phyloP scores from a whole-genome alignment of 2,888 invertebrate species.

The Aelia acuminata region DNA sequence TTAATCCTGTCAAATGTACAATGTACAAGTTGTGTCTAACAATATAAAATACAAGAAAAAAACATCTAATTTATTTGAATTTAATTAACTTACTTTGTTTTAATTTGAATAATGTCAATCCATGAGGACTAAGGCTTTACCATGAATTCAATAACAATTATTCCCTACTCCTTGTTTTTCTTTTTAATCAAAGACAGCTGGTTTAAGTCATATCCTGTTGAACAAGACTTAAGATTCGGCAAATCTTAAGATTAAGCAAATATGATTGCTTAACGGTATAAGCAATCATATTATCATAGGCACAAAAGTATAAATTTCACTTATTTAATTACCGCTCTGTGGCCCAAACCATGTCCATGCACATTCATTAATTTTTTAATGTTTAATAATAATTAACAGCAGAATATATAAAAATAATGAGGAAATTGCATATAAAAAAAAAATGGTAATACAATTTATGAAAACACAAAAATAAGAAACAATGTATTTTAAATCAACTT shows the following conservation, averaged over 20 bases:
- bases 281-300: neutral
- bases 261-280: neutral
- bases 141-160: neutral
- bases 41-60: neutral
- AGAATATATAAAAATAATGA: neutral
- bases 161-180: neutral
- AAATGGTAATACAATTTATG: neutral
- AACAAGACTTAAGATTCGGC: too few relatives aligned
- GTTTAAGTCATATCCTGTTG: neutral
- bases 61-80: neutral
- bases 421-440: neutral
- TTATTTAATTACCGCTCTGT: neutral
- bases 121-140: neutral
- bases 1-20: neutral
- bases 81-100: neutral
- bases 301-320: neutral
- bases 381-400: neutral
- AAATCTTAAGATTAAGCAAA: too few relatives aligned
- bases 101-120: slow-evolving; percentile 21
- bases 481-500: slow-evolving; percentile 23
- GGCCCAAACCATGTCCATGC: neutral
- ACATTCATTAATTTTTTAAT: neutral
- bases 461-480: slow-evolving; percentile 26
- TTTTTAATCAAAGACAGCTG: neutral
- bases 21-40: neutral